A percentile compares a stretch with the other conserved stretches of the same genome.
Conservation (phyloP, 2,888 invertebrate species). For the Tinea semifulvella region DNA sequence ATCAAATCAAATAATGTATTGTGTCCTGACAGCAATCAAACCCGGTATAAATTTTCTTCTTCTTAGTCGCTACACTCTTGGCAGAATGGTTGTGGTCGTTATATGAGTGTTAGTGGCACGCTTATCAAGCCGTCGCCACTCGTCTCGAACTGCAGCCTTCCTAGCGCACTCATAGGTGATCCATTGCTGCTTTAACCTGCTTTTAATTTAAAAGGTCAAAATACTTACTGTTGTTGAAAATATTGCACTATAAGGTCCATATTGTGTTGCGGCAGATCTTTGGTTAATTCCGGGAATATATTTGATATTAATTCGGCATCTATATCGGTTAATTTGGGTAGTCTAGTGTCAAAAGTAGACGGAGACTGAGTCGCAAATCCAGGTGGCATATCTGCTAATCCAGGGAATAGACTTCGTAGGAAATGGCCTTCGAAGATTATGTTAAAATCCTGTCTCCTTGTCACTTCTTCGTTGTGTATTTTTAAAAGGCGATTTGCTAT, state of each 20-base stretch:
- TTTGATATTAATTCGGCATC: conserved; percentile 72
- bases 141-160: no score
- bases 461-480: conserved; percentile 86
- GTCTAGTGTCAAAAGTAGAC: conserved; percentile 74
- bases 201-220: no score
- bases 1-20: no score
- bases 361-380: conserved; percentile 85
- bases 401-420: conserved; percentile 86
- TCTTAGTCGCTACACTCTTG: no score
- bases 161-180: no score
- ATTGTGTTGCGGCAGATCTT: conserved; percentile 73
- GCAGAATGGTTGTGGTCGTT: no score
- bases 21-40: no score
- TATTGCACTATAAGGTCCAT: conserved; percentile 76
- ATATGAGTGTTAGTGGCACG: no score
- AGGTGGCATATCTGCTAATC: conserved; percentile 86
- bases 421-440: conserved; percentile 84
- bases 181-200: no score
- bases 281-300: conserved; percentile 73
- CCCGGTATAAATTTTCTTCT: no score
- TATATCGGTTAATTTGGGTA: conserved; percentile 70
- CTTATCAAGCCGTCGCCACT: no score
- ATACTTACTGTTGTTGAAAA: conserved; percentile 67
- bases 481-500: conserved; percentile 80
- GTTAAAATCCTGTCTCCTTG: conserved; percentile 80